phyloP scores from a whole-genome alignment of 2,888 invertebrate genomes.

The Ormyrus pomaceus region DNA sequence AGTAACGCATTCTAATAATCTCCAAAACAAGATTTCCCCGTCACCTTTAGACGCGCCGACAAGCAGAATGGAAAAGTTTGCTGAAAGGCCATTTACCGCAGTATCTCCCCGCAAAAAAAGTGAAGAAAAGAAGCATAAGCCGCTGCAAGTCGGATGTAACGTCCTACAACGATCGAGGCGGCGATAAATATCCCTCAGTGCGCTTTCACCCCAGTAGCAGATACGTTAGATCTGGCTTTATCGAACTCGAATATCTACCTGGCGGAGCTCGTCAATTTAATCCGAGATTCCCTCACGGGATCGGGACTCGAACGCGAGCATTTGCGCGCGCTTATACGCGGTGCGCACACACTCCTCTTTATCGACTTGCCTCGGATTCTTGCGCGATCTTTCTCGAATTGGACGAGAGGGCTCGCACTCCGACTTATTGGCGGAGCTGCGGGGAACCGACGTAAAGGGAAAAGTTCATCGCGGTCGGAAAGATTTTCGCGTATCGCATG shows the following conservation, averaged over 20 bases:
- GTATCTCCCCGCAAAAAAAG: too few relatives aligned
- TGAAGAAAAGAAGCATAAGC: too few relatives aligned
- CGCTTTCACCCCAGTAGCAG: not conserved
- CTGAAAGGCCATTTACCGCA: too few relatives aligned
- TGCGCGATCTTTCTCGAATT: conserved; percentile 26
- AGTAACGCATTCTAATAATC: too few relatives aligned
- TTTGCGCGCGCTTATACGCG: too few relatives aligned
- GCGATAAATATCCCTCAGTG: too few relatives aligned
- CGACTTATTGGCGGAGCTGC: conserved; percentile 27
- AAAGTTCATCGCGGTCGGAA: conserved; percentile 12
- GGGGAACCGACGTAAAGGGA: not conserved
- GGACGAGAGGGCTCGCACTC: not conserved
- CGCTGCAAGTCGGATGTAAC: too few relatives aligned
- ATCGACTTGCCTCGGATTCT: conserved; percentile 46
- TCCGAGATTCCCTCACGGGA: not conserved
- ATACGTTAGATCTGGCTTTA: not conserved
- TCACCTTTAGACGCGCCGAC: too few relatives aligned
- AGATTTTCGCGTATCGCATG: conserved; percentile 20
- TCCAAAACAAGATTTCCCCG: too few relatives aligned
- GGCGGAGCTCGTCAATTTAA: not conserved
- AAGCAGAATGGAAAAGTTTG: too few relatives aligned
- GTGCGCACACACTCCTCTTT: not conserved
- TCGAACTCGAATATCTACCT: not conserved
- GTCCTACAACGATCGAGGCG: too few relatives aligned
- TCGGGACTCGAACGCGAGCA: not conserved